Evolutionary conservation across 2,113 vertebrate genomes (phyloP), one percentile per base, ranked within the genome.

Genomic region (Grus americana): DNA sequence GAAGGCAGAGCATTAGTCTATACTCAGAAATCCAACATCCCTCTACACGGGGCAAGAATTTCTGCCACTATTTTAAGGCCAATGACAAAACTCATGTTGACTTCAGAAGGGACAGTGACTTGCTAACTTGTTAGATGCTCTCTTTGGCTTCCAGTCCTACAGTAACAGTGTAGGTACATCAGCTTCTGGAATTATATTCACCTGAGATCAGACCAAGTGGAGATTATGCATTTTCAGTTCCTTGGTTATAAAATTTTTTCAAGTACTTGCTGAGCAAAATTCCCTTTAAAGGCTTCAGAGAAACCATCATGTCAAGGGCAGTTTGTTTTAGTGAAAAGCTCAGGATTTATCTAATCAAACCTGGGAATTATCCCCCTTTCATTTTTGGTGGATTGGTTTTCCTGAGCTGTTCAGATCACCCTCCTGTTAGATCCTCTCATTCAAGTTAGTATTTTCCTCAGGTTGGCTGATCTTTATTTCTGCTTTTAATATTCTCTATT

Each of bases 401-500:
- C n/a, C 94, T 57, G 10, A 88, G 38, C 36, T 84, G 16, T 92
- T 92, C 54, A 32, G 19, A 72, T 44, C 75, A 42, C 27, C 44
- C 46, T 86, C 50, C 20, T 75, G 23, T 93, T 87, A 59, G 44
- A 90, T 70, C 29, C 80, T 63, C 91, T 86, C 54, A 72, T 87
- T 93, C 84, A 86, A 80, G 55, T 79, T 52, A 68, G 67, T 27
- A 71, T 15, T 89, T 79, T 95, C 54, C 76, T 88, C 49, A 50
- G 73, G 71, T 71, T 88, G 87, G 59, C 44, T 79, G 94, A 86
- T 90, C 81, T 97, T 95, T 95, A 94, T 95, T 97, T 89, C 89
- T 85, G 85, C 82, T 96, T 94, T 92, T 85, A 95, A 93, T 96
- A 91, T 78, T 96, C 73, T 58, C 49, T 87, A 94, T 96, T 20